Evolutionary conservation across 2,797 vertebrate species (phyloP).

Genomic region (Spea hammondii): DNA sequence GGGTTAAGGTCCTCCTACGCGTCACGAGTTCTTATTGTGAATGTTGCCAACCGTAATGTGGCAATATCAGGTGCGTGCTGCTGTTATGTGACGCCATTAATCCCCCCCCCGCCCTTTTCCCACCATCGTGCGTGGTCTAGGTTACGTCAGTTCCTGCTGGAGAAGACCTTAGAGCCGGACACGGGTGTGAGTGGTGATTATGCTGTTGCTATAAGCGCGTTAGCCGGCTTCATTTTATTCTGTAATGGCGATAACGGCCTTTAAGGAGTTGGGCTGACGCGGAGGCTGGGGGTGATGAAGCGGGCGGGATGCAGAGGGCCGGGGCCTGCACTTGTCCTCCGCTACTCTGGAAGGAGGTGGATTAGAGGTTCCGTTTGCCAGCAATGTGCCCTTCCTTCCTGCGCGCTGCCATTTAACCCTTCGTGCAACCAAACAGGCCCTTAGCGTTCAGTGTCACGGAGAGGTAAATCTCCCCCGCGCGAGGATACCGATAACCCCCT

Average conservation of each 20-base stretch:
- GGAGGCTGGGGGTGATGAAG: background rate
- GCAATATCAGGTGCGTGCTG: background rate
- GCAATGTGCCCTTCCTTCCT: too few relatives aligned
- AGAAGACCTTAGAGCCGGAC: background rate
- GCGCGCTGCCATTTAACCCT: too few relatives aligned
- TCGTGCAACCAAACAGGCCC: too few relatives aligned
- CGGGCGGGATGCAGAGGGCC: background rate
- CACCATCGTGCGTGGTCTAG: background rate
- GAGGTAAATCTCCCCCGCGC: background rate
- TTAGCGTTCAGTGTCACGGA: background rate
- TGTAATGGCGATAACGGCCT: too few relatives aligned
- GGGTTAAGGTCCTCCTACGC: too few relatives aligned
- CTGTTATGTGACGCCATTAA: background rate
- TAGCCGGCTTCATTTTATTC: too few relatives aligned
- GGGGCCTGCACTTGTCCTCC: too few relatives aligned
- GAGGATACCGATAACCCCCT: too few relatives aligned
- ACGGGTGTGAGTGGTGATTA: background rate
- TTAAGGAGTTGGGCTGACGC: background rate
- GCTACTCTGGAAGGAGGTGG: background rate
- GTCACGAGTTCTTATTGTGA: too few relatives aligned
- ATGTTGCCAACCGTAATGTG: slow-evolving; percentile 21
- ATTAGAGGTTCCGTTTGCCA: too few relatives aligned
- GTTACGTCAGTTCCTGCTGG: slow-evolving; percentile 17
- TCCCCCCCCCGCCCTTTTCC: background rate
- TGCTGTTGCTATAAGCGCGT: background rate